Evolutionary conservation across 2,113 vertebrate genomes (phyloP).

Genomic region (Myiozetetes cayanensis): DNA sequence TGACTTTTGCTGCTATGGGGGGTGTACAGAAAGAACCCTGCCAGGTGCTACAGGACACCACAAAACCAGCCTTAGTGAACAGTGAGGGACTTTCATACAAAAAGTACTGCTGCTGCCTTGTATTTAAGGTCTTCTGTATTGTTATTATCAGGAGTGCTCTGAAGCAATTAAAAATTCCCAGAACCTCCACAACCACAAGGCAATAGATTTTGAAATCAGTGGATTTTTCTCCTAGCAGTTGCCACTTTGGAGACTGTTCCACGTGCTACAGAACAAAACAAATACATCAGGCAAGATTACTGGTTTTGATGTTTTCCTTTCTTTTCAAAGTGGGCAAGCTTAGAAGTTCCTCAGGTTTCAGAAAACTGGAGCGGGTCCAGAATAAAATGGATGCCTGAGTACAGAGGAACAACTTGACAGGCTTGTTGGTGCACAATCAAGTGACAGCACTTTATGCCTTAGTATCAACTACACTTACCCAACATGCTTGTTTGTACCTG

Average conservation of each 20-base stretch:
- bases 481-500: not conserved
- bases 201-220: not conserved
- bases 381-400: not conserved
- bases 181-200: not conserved
- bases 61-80: not conserved
- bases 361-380: not conserved
- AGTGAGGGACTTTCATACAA: not conserved
- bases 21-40: not conserved
- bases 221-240: not conserved
- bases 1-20: not conserved
- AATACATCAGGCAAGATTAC: not conserved
- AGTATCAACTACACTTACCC: not conserved
- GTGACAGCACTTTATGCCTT: not conserved
- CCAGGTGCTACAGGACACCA: not conserved
- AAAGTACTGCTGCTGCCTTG: not conserved
- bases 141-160: not conserved
- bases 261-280: not conserved
- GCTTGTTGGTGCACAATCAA: not conserved
- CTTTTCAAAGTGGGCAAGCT: not conserved
- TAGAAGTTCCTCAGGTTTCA: slow-evolving; percentile 7
- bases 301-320: not conserved
- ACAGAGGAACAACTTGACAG: not conserved
- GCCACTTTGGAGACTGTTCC: not conserved
- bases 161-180: not conserved
- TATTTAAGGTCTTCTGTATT: not conserved